phyloP scores from a whole-genome alignment of 2,797 vertebrate species.

The Cuniculus paca region DNA sequence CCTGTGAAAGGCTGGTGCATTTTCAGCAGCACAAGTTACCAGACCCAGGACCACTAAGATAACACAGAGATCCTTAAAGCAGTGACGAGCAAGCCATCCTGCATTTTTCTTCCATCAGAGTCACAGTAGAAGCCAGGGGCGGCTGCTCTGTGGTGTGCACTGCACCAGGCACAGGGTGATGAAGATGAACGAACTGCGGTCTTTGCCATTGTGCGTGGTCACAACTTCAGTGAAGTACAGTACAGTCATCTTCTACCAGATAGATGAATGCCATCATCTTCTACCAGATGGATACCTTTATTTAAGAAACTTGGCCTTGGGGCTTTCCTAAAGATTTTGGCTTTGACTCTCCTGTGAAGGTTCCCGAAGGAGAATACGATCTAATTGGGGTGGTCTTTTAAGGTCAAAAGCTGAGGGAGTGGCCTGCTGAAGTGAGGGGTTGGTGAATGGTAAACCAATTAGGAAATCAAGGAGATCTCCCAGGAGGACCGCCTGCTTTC shows the following conservation, averaged over 20 bases:
- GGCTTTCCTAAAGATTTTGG: not conserved
- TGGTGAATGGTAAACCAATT: slow-evolving; percentile 19
- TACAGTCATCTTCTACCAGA: not conserved
- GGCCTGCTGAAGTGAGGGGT: not conserved
- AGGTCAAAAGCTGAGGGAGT: not conserved
- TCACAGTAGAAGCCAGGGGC: not conserved
- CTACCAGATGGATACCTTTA: not conserved
- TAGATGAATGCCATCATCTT: not conserved
- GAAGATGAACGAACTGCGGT: not conserved
- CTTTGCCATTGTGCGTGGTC: rapidly evolving
- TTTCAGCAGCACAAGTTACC: not conserved
- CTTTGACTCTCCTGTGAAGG: not conserved
- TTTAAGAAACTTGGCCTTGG: slow-evolving; percentile 8
- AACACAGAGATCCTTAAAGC: not conserved
- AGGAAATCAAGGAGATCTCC: slow-evolving; percentile 54
- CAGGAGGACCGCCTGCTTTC: slow-evolving; percentile 30
- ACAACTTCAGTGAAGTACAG: not conserved
- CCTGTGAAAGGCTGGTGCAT: not conserved
- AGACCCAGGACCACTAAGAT: not conserved
- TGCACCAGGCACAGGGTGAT: not conserved
- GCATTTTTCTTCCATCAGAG: not conserved
- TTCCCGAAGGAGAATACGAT: not conserved
- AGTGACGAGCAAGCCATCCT: not conserved
- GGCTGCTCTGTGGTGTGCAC: not conserved
- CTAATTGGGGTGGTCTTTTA: not conserved